Evolutionary conservation across 1,140 invertebrate genomes (phyloP).

Genomic region (Platyura marginata): DNA sequence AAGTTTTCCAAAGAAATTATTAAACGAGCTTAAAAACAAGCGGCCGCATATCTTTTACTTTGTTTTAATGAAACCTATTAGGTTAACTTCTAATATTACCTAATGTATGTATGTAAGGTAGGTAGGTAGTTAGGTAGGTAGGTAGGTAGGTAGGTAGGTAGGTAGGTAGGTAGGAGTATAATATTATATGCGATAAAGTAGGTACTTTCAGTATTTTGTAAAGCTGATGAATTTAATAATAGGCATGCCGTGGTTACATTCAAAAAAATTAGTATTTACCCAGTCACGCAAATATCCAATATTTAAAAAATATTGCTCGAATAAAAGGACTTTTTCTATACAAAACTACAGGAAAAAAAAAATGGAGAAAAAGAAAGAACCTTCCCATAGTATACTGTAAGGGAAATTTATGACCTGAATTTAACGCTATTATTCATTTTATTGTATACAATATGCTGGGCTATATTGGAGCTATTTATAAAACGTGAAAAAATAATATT

Average conservation of each 20-base stretch:
- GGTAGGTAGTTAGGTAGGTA: too few relatives aligned
- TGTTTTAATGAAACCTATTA: too few relatives aligned
- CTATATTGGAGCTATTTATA: neutral
- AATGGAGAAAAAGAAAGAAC: too few relatives aligned
- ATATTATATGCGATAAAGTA: too few relatives aligned
- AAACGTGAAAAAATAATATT: neutral
- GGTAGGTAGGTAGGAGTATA: too few relatives aligned
- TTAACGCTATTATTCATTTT: neutral
- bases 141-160: too few relatives aligned
- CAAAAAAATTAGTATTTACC: neutral
- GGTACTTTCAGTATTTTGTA: neutral
- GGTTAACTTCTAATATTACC: neutral
- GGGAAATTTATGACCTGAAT: neutral
- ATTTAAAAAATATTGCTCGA: neutral
- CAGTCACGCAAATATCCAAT: neutral
- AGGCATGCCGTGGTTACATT: neutral
- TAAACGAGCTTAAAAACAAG: too few relatives aligned
- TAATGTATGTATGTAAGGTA: neutral
- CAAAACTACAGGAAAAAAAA: neutral
- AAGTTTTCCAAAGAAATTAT: too few relatives aligned
- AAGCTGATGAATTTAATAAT: neutral
- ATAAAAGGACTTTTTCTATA: neutral
- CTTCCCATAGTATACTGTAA: neutral
- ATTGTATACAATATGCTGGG: neutral
- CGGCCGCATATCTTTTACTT: too few relatives aligned